Percentiles rank a stretch among this genome's conserved stretches.
These are phyloP conservation scores for Agonopterix arenella DNA, from an alignment of 2,888 invertebrate species.

Conservation along the genomic window DNA sequence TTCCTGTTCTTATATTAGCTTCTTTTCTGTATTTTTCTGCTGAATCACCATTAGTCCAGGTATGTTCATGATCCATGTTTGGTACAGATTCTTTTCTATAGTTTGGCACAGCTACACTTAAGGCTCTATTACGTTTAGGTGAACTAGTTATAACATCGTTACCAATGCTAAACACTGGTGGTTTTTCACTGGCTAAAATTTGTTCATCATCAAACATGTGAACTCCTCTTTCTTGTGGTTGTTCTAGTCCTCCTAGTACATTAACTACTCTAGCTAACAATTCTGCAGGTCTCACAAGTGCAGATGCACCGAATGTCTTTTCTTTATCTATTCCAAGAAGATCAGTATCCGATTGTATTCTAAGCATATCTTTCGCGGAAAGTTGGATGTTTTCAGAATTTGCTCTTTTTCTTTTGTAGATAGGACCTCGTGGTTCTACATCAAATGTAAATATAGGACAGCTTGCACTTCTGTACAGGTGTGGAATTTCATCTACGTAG, in stretches of 20 bases:
- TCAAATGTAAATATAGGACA: constrained; percentile 85
- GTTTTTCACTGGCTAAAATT: constrained; percentile 83
- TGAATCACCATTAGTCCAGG: constrained; percentile 83
- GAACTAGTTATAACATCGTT: constrained; percentile 50
- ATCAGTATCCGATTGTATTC: constrained; percentile 88
- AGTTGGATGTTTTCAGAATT: constrained; percentile 80
- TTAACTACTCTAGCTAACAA: constrained; percentile 86
- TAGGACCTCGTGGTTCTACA: constrained; percentile 65
- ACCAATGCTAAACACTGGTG: constrained; percentile 75
- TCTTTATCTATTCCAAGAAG: constrained; percentile 86
- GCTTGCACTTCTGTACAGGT: constrained; percentile 77
- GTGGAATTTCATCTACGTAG: constrained; percentile 79
- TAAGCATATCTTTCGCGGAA: constrained; percentile 66
- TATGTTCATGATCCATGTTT: constrained; percentile 71
- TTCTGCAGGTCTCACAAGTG: constrained; percentile 85
- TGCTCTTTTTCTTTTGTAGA: constrained; percentile 75
- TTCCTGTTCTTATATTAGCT: constrained; percentile 59
- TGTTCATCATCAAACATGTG: constrained; percentile 85
- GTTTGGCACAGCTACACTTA: constrained; percentile 77
- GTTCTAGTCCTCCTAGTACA: constrained; percentile 81
- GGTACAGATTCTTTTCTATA: constrained; percentile 57
- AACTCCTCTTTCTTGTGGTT: constrained; percentile 72
- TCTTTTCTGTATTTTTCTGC: constrained; percentile 76
- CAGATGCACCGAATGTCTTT: constrained; percentile 84
- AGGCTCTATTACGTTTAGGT: constrained; percentile 75